Conservation (phyloP, 2,113 vertebrate species). For the Catharus fuscescens region DNA sequence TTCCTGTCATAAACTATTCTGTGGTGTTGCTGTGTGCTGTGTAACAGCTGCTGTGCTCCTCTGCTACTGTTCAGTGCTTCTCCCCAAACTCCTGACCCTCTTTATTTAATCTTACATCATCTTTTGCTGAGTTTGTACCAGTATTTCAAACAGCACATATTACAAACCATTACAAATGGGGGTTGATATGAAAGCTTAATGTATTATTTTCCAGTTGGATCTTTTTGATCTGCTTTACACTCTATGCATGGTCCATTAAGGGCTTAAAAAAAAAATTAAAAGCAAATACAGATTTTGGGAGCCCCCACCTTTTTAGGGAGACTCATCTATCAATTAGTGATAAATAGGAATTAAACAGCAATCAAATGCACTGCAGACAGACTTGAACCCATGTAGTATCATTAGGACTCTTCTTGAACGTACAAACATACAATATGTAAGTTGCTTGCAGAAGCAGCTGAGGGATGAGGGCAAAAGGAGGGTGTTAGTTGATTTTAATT, state of each 20-base stretch:
- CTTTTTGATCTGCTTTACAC: neutral
- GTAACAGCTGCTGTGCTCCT: constrained; percentile 35
- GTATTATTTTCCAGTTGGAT: neutral
- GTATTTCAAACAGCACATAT: neutral
- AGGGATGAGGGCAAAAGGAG: neutral
- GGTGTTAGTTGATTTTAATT: neutral
- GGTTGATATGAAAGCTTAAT: neutral
- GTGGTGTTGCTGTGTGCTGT: neutral
- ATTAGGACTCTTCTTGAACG: neutral
- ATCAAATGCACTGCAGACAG: neutral
- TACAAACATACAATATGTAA: fast-evolving
- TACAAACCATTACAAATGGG: neutral
- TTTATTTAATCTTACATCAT: constrained; percentile 46
- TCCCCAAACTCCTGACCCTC: constrained; percentile 57
- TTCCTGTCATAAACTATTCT: constrained; percentile 56
- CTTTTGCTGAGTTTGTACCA: neutral
- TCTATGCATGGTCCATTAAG: neutral
- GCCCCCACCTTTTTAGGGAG: neutral
- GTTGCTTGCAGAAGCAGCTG: neutral
- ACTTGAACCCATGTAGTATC: neutral
- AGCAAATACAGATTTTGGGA: neutral
- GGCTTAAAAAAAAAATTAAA: neutral
- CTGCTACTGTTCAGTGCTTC: constrained; percentile 34
- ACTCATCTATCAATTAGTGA: neutral
- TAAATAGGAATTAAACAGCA: neutral